Conservation (phyloP, 1,140 invertebrate genomes). For the Calliphora vicina region DNA sequence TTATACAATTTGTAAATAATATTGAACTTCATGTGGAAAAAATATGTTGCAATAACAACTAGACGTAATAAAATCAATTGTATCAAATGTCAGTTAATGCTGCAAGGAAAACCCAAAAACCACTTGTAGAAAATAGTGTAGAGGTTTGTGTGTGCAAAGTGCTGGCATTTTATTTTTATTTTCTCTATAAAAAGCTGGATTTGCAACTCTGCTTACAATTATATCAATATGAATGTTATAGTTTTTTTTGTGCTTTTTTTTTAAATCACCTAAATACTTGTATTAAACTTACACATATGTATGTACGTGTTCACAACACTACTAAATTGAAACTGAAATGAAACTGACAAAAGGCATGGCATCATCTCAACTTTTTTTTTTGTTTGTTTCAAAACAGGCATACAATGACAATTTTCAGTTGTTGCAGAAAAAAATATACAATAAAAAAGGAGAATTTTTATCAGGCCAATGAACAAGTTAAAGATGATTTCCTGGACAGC, state of each 20-base stretch:
- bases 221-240: not conserved
- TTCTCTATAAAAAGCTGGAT: not conserved
- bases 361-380: not conserved
- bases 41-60: not conserved
- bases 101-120: not conserved
- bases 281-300: no score
- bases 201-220: not conserved
- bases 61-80: not conserved
- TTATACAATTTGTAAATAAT: not conserved
- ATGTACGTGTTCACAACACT: not conserved
- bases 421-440: not conserved
- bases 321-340: not conserved
- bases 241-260: not conserved
- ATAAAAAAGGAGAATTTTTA: constrained; percentile 5
- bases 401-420: not conserved
- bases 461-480: constrained; percentile 12
- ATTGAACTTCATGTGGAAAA: not conserved
- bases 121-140: no score
- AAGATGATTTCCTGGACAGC: constrained; percentile 11
- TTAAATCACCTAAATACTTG: not conserved
- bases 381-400: not conserved
- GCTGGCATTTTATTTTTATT: not conserved
- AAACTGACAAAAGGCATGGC: not conserved
- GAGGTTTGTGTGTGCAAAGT: no score
- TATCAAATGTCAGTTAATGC: not conserved